Evolutionary conservation across 2,797 vertebrate genomes (phyloP).

Genomic region (Acanthurus lineatus): DNA sequence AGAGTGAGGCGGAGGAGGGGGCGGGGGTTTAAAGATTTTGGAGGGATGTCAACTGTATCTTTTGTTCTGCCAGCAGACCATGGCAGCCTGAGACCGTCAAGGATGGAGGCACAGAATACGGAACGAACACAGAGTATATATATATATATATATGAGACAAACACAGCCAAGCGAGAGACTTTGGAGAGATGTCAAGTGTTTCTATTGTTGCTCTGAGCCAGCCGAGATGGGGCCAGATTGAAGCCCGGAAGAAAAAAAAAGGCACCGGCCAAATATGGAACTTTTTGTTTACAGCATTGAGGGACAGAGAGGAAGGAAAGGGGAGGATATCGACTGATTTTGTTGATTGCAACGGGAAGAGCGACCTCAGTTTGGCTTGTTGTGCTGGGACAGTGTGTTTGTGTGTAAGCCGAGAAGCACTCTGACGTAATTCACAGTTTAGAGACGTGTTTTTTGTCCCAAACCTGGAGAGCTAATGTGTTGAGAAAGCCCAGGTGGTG

Average conservation of each 20-base stretch:
- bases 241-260: conserved; percentile 43
- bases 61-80: conserved; percentile 64
- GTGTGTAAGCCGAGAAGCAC: conserved; percentile 37
- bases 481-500: conserved; percentile 59
- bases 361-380: conserved; percentile 28
- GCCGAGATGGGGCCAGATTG: conserved; percentile 13
- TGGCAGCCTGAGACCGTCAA: conserved; percentile 45
- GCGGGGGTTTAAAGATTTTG: conserved; percentile 52
- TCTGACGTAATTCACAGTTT: conserved; percentile 40
- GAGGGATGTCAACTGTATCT: conserved; percentile 63
- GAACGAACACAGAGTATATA: conserved; percentile 19
- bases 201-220: conserved; percentile 53
- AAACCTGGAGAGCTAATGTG: conserved; percentile 32
- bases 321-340: conserved; percentile 42
- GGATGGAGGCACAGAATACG: conserved; percentile 64
- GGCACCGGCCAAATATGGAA: conserved; percentile 56
- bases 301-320: conserved; percentile 40
- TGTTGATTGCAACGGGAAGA: conserved; percentile 56
- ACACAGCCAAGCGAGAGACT: conserved; percentile 51
- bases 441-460: conserved; percentile 46
- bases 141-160: conserved; percentile 7
- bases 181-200: conserved; percentile 68
- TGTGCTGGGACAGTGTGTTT: conserved; percentile 45
- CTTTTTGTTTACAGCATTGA: conserved; percentile 47
- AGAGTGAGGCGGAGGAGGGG: not conserved